These are phyloP conservation scores for Oncorhynchus gorbuscha DNA, from an alignment of 2,113 vertebrate genomes.

Conservation along the genomic window DNA sequence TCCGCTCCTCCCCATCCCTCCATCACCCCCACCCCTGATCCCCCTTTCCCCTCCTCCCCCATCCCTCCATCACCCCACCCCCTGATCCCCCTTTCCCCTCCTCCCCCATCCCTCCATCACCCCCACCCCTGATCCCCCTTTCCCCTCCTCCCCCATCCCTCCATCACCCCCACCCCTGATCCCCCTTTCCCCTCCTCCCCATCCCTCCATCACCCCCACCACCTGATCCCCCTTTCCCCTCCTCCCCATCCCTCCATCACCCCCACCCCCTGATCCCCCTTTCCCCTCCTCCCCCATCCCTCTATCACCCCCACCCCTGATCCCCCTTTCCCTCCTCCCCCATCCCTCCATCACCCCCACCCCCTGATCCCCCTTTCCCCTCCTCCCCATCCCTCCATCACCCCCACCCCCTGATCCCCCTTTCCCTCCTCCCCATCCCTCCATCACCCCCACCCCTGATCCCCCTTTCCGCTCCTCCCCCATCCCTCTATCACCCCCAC, in stretches of 20 bases:
- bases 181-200: neutral
- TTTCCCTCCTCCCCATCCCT: neutral
- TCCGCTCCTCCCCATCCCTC: too few species aligned
- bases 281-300: conserved; percentile 13
- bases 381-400: too few species aligned
- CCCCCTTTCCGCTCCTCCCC: neutral
- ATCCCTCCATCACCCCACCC: too few species aligned
- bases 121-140: too few species aligned
- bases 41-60: too few species aligned
- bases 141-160: neutral
- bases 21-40: too few species aligned
- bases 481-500: neutral
- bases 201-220: neutral
- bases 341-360: neutral
- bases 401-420: too few species aligned
- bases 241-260: neutral
- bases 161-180: too few species aligned
- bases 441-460: neutral
- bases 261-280: neutral
- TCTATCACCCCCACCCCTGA: neutral
- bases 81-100: too few species aligned
- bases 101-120: too few species aligned
- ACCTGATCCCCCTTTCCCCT: neutral
- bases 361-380: too few species aligned
- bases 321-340: neutral